phyloP scores from a whole-genome alignment of 2,113 vertebrate species.

The Odontesthes bonariensis region DNA sequence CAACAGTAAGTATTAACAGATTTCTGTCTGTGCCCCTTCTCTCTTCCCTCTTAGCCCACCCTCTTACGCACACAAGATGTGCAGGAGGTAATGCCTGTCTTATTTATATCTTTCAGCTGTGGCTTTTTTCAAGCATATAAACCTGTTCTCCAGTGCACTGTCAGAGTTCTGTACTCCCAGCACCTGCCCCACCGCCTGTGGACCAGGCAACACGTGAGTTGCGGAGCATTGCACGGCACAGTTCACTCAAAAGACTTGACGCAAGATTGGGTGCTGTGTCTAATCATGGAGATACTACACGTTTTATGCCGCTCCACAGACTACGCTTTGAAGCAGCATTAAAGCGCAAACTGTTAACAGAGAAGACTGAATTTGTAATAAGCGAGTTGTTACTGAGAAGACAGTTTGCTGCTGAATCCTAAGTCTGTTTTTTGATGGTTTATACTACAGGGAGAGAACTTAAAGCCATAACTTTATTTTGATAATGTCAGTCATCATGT shows the following conservation, averaged over 20 bases:
- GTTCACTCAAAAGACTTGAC: background rate
- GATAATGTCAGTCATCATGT: too few relatives aligned
- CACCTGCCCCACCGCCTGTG: slow-evolving; percentile 82
- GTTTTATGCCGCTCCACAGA: background rate
- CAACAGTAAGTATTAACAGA: slow-evolving; percentile 77
- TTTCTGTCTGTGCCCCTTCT: background rate
- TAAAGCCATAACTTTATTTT: too few relatives aligned
- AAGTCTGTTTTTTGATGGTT: too few relatives aligned
- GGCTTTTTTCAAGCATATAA: slow-evolving; percentile 86
- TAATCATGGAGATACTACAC: background rate
- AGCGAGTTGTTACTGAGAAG: background rate
- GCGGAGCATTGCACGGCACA: background rate
- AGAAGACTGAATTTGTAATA: background rate
- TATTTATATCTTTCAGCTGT: slow-evolving; percentile 74
- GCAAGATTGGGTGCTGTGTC: background rate
- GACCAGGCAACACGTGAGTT: slow-evolving; percentile 81
- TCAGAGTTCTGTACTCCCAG: slow-evolving; percentile 85
- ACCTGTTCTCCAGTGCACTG: slow-evolving; percentile 82
- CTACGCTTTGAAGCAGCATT: background rate
- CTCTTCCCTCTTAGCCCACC: background rate
- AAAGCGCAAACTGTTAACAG: background rate
- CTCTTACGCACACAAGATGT: background rate
- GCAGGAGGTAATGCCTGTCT: background rate
- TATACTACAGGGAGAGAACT: too few relatives aligned
- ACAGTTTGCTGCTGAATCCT: too few relatives aligned